Base-by-base conservation (phyloP, 2,113 vertebrate species). In the Murina feae region DNA sequence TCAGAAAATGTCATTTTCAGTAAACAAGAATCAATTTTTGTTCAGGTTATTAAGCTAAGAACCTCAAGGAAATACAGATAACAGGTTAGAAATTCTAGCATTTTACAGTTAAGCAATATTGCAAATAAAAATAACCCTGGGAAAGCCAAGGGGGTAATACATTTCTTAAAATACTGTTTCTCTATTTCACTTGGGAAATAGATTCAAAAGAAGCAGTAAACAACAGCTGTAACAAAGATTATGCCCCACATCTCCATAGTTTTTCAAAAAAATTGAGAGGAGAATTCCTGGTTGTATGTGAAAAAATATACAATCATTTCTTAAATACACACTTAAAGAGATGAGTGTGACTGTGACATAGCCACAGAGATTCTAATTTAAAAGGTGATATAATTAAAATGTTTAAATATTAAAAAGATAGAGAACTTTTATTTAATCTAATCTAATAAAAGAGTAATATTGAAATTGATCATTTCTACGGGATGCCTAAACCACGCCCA, bases 21-120 rank as follows among this genome's bases (percentile, higher is more conserved):
- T 80, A 86, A 76, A 89, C 0, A 76, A 80, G 6, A 96, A 85
- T 55, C 18, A 37, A 78, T 89, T 81, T 89, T 90, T 86, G 9
- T 90, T 89, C 60, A 72, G 1, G 7, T 89, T 86, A 93, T 47
- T 89, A 95, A 95, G 3, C 9, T 92, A 95, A 90, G 81, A 92
- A 84, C 20, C 42, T 90, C 12, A 4, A 71, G 13, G 21, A 95
- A 90, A 93, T 60, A 53, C 3, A 95, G 39, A 76, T 42, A 83
- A 39, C 63, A 14, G 51, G 4, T 76, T 82, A 60, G 37, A 68
- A 96, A 78, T 60, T 92, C 47, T 85, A 88, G 58, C 39, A 91
- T 30, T 89, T 13, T 37, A 69, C 9, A 86, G 28, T 78, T 90
- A 78, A 88, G 20, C 25, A 84, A 91, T 25, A 91, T 3, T 71